Percentiles rank a stretch among this genome's conserved stretches.
These are phyloP conservation scores for Drosophila gunungcola DNA, from an alignment of 1,140 invertebrate genomes.

Conservation along the genomic window DNA sequence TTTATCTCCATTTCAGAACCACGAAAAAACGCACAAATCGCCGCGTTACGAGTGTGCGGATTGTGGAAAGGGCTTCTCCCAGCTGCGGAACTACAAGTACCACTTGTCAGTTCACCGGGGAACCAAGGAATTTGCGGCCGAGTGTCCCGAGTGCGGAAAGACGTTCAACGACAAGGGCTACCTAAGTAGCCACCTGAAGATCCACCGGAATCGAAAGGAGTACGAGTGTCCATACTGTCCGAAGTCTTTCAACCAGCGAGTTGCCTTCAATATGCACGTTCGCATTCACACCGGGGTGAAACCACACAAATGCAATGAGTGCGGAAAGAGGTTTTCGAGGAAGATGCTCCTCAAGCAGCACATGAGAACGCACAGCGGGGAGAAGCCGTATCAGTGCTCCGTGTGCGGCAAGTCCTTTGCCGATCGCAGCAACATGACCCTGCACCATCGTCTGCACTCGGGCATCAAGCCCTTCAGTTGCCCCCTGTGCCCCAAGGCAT, in stretches of 20 bases:
- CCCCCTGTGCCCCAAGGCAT: constrained; percentile 92
- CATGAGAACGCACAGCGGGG: constrained; percentile 89
- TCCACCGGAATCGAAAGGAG: constrained; percentile 91
- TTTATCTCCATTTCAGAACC: constrained; percentile 43
- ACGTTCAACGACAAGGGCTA: constrained; percentile 92
- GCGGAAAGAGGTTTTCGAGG: constrained; percentile 94
- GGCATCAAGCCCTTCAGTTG: constrained; percentile 95
- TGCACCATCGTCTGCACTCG: constrained; percentile 91
- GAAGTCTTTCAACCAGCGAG: constrained; percentile 92
- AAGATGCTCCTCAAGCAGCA: constrained; percentile 93
- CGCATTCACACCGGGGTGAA: constrained; percentile 92
- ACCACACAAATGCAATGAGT: constrained; percentile 93
- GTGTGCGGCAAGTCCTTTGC: constrained; percentile 87
- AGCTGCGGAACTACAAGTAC: constrained; percentile 91
- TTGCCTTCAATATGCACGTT: constrained; percentile 93
- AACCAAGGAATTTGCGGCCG: constrained; percentile 90
- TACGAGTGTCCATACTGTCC: constrained; percentile 90
- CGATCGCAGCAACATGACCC: constrained; percentile 92
- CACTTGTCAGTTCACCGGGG: constrained; percentile 91
- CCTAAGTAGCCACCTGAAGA: constrained; percentile 92
- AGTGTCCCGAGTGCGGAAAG: constrained; percentile 91
- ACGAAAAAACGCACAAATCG: constrained; percentile 85
- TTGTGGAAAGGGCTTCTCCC: constrained; percentile 92
- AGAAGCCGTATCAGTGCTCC: constrained; percentile 83
- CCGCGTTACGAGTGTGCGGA: constrained; percentile 90